phyloP scores from a whole-genome alignment of 2,113 vertebrate species.

The Tamias sibiricus region DNA sequence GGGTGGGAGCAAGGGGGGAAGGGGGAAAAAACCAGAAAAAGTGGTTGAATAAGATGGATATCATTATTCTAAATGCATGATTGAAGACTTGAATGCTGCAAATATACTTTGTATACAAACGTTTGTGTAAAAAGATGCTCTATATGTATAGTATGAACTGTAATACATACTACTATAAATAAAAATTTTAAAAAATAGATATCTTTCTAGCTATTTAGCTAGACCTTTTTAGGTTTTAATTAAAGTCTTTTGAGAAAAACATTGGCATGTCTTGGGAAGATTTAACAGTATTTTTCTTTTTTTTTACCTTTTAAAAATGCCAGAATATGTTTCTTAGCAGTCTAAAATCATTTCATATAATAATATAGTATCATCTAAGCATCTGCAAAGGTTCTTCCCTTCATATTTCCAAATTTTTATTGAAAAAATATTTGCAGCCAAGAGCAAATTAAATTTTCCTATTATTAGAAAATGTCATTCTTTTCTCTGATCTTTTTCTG shows the following conservation, averaged over 20 bases:
- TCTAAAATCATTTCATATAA: conserved; percentile 16
- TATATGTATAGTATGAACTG: too few relatives aligned
- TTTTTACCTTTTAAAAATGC: conserved; percentile 2
- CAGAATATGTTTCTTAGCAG: background rate
- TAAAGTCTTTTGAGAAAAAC: conserved; percentile 51
- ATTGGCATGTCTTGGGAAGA: conserved; percentile 28
- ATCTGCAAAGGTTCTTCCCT: background rate
- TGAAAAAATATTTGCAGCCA: conserved; percentile 59
- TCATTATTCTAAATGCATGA: too few relatives aligned
- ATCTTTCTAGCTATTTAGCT: background rate
- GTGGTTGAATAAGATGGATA: too few relatives aligned
- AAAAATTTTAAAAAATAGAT: too few relatives aligned
- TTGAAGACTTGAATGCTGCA: too few relatives aligned
- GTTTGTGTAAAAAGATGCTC: too few relatives aligned
- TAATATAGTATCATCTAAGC: background rate
- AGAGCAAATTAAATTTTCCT: conserved; percentile 67
- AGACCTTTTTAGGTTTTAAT: conserved; percentile 17
- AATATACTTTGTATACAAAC: too few relatives aligned
- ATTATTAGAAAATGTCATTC: conserved; percentile 64
- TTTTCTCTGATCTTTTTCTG: conserved; percentile 60
- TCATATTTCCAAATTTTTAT: conserved; percentile 39
- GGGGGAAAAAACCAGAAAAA: too few relatives aligned
- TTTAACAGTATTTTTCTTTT: background rate
- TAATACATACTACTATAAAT: too few relatives aligned
- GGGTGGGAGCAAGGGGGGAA: too few relatives aligned